A percentile compares a stretch with the other conserved stretches of the same genome.
These are phyloP conservation scores for Amphimallon solstitiale DNA, from an alignment of 2,888 invertebrate species.

Conservation along the genomic window DNA sequence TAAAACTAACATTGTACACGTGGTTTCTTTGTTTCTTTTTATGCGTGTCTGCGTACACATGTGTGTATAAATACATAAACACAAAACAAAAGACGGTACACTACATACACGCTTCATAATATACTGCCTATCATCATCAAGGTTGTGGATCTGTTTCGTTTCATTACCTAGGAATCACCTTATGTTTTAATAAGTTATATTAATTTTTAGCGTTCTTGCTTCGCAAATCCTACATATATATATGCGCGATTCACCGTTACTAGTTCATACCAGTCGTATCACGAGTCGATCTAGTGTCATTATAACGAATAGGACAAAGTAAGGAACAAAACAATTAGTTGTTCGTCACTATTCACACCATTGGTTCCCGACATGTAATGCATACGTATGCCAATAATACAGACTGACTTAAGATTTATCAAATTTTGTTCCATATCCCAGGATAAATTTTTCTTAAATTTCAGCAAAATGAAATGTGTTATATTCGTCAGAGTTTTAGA, in stretches of 20 bases:
- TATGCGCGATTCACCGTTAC: neutral
- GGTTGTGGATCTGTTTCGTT: conserved; percentile 2
- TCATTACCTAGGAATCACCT: conserved; percentile 17
- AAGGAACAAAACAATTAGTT: conserved; percentile 25
- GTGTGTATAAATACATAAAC: neutral
- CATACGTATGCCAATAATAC: neutral
- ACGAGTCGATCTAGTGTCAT: conserved; percentile 7
- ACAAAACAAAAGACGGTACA: neutral
- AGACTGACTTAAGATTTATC: neutral
- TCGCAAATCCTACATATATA: neutral
- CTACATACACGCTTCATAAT: too few relatives aligned
- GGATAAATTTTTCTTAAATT: too few relatives aligned
- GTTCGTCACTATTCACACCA: neutral
- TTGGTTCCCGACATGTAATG: neutral
- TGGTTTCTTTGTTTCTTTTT: too few relatives aligned
- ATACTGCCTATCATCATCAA: neutral
- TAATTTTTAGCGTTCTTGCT: conserved; percentile 17
- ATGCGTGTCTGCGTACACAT: neutral
- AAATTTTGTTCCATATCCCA: too few relatives aligned
- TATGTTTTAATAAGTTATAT: conserved; percentile 10
- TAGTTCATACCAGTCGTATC: conserved; percentile 17
- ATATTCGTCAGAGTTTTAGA: too few relatives aligned
- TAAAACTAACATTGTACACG: too few relatives aligned
- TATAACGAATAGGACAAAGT: conserved; percentile 9
- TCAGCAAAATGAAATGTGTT: too few relatives aligned